phyloP scores from a whole-genome alignment of 1,140 invertebrate species.

The Pseudomyrmex pallidus region DNA sequence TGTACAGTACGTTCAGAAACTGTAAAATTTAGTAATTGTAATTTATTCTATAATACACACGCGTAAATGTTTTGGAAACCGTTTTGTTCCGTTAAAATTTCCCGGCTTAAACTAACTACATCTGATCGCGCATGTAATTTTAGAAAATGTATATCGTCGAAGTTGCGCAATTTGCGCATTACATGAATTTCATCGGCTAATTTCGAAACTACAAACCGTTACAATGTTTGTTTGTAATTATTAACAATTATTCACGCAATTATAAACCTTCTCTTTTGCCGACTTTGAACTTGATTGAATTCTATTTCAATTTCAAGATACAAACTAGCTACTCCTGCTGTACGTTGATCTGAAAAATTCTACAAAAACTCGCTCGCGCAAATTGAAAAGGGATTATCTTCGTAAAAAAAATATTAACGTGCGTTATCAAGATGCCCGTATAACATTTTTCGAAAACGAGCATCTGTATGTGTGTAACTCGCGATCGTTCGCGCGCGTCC shows the following conservation, averaged over 20 bases:
- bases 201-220: constrained; percentile 2
- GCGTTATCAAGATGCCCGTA: constrained; percentile 51
- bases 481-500: constrained; percentile 1
- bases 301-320: constrained; percentile 17
- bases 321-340: constrained; percentile 16
- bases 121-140: constrained; percentile 45
- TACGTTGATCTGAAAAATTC: constrained; percentile 32
- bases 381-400: constrained; percentile 46
- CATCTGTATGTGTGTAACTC: constrained; percentile 3
- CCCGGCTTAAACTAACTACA: constrained; percentile 21
- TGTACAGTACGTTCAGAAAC: constrained; percentile 20
- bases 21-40: constrained; percentile 26
- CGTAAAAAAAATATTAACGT: constrained; percentile 25
- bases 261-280: constrained; percentile 49
- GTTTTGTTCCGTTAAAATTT: constrained; percentile 24
- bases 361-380: constrained; percentile 41
- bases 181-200: constrained; percentile 48
- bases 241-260: constrained; percentile 21
- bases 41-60: not conserved
- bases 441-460: constrained; percentile 14
- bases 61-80: constrained; percentile 2
- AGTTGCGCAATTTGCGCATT: constrained; percentile 14
- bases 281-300: not conserved
- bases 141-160: constrained; percentile 22
- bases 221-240: not conserved